Base-by-base conservation (phyloP, 64 coral and sea anemone species). In the Orbicella faveolata region DNA sequence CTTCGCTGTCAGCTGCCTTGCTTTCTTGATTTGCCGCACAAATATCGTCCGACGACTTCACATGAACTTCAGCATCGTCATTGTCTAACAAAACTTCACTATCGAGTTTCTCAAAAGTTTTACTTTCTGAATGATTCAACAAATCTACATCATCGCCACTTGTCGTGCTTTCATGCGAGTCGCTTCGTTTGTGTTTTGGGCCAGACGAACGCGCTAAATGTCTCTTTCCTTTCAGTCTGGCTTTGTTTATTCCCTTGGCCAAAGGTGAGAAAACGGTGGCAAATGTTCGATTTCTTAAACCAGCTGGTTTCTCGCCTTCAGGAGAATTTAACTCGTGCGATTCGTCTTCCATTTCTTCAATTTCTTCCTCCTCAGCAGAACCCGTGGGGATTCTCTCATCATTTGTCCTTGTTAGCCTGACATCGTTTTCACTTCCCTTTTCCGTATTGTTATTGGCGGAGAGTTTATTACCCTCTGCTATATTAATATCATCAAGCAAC, bases 391-490 rank as follows among this genome's bases (percentile, higher is more conserved):
- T 70, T 73, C 65, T 73, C n/a, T 53, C 63, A 20, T 85, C 82
- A 52, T 44, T 68, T 73, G 37, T 41, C 39, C 67, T 85, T 85
- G 65, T 85, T 85, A 72, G n/a, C 36, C 82, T 53, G 67, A 51
- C 82, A 54, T 70, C 82, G 73, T 88, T 20, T 88, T 63, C 75
- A 88, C 15, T 72, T 62, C 54, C 35, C 73, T 77, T 34, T 48
- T 75, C 87, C 23, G 87, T 59, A 26, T 62, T 78, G 87, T 78
- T 63, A 88, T 75, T 88, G 73, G 73, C 3, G 23, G 74, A 88
- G 26, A 78, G 73, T 90, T 90, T 81, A 83, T 74, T 90, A 72
- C 78, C 73, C 89, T 81, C 79, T 76, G 52, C 70, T 84, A 61
- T 39, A 65, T 92, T 51, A 54, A 66, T 77, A 44, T 77, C 89